A percentile compares a stretch with the other conserved stretches of the same genome.
Evolutionary conservation across 2,888 invertebrate genomes (phyloP).

Genomic region (Drosophila mulleri): DNA sequence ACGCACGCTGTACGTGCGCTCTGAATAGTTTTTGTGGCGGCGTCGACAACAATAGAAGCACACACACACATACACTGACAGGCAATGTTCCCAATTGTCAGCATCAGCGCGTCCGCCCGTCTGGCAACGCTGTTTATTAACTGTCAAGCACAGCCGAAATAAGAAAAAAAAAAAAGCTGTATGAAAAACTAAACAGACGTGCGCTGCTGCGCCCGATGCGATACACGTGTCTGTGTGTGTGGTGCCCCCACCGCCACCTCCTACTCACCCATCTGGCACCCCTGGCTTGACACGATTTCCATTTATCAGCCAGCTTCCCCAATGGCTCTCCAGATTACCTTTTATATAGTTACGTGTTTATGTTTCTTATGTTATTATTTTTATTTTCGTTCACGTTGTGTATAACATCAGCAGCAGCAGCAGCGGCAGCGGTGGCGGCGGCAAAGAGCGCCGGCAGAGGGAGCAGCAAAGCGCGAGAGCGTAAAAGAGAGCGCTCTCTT

Average conservation of each 20-base stretch:
- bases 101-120: constrained; percentile 45
- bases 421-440: background rate
- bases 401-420: constrained; percentile 12
- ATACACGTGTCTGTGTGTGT: constrained; percentile 5
- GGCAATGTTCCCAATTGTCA: constrained; percentile 54
- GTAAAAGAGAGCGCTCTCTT: constrained; percentile 18
- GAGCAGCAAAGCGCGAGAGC: constrained; percentile 20
- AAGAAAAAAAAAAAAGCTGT: background rate
- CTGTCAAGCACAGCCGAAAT: constrained; percentile 43
- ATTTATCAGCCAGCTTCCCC: constrained; percentile 59
- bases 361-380: constrained; percentile 76
- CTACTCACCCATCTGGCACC: background rate
- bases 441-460: background rate
- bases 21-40: constrained; percentile 59
- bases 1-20: constrained; percentile 43
- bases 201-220: constrained; percentile 39
- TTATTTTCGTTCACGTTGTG: constrained; percentile 61
- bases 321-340: constrained; percentile 49
- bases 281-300: constrained; percentile 32
- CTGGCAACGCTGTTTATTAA: constrained; percentile 72
- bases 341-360: constrained; percentile 77
- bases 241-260: background rate
- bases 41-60: constrained; percentile 57
- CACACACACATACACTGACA: background rate
- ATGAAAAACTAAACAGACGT: constrained; percentile 20